Percentiles rank a stretch among this genome's conserved stretches.
Conservation (phyloP, 2,797 vertebrate species). For the Myoxocephalus aenaeus region DNA sequence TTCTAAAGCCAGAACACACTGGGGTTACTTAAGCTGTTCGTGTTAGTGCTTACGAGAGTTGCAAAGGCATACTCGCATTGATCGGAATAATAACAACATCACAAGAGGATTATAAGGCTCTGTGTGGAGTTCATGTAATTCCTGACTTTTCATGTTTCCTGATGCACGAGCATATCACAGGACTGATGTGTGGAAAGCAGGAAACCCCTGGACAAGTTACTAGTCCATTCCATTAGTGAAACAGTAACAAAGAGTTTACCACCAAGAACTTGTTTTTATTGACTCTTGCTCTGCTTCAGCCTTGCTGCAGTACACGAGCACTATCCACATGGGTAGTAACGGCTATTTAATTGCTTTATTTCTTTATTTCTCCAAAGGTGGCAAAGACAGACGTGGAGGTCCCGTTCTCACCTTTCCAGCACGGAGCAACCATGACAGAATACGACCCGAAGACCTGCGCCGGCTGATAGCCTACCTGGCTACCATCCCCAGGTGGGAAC, state of each 20-base stretch:
- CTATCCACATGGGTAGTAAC: neutral
- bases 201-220: neutral
- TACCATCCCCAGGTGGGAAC: constrained; percentile 92
- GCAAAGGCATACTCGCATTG: neutral
- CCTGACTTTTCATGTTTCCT: neutral
- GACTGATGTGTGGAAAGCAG: neutral
- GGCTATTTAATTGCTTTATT: neutral
- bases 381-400: constrained; percentile 96
- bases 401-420: constrained; percentile 97
- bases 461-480: constrained; percentile 95
- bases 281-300: no score
- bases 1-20: no score
- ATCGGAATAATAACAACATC: neutral
- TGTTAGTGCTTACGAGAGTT: neutral
- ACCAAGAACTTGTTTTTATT: neutral
- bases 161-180: neutral
- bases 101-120: neutral
- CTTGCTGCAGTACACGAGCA: neutral
- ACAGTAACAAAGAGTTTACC: neutral
- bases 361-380: constrained; percentile 85
- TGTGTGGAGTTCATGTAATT: neutral
- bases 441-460: constrained; percentile 96
- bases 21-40: neutral
- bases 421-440: constrained; percentile 97
- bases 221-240: neutral